phyloP scores from a whole-genome alignment of 2,113 vertebrate genomes.

The Pantherophis guttatus region DNA sequence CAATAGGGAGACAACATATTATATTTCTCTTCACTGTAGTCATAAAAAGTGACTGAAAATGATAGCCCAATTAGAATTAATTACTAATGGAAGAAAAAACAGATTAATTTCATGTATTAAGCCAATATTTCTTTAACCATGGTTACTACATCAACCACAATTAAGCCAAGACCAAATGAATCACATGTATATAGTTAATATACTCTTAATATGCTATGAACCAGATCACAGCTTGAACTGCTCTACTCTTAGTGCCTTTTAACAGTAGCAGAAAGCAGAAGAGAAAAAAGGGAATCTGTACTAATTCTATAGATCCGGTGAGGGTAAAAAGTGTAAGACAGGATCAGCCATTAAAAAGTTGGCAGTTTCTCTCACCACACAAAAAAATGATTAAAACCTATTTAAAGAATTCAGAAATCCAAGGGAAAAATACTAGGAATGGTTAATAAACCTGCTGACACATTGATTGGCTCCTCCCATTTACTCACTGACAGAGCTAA shows the following conservation, averaged over 20 bases:
- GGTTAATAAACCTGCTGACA: background rate
- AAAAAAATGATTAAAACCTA: background rate
- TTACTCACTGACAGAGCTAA: background rate
- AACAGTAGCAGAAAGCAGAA: background rate
- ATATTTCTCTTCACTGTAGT: background rate
- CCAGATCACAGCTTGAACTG: background rate
- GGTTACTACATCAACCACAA: background rate
- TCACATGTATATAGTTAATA: background rate
- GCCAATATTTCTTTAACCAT: background rate
- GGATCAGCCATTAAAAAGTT: background rate
- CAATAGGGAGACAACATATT: background rate
- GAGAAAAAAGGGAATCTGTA: background rate
- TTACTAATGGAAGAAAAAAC: background rate
- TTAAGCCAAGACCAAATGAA: background rate
- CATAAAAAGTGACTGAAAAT: background rate
- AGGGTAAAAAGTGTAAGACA: background rate
- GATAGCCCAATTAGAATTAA: background rate
- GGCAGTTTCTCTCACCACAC: background rate
- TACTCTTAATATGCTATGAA: background rate
- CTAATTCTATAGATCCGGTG: background rate
- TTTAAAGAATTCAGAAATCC: background rate
- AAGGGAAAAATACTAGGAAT: background rate
- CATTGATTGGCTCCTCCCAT: background rate
- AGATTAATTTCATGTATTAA: background rate
- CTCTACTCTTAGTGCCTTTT: background rate